A percentile compares a stretch with the other conserved stretches of the same genome.
Evolutionary conservation across 2,797 vertebrate genomes (phyloP).

Genomic region (Enteromius viviparus): DNA sequence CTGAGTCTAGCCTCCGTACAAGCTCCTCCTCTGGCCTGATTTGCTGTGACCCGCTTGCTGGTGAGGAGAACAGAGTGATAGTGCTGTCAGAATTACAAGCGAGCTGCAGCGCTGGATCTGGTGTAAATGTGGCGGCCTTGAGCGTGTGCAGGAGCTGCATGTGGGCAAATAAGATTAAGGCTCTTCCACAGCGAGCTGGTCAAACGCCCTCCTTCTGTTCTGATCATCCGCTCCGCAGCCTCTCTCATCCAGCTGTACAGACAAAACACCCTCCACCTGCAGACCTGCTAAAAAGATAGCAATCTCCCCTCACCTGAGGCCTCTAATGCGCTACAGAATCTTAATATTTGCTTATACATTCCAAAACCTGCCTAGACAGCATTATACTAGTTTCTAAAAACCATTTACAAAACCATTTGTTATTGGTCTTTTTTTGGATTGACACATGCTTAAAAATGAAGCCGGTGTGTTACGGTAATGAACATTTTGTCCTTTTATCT

Average conservation of each 20-base stretch:
- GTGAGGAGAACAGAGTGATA: constrained; percentile 37
- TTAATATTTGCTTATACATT: background rate
- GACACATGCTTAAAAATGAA: background rate
- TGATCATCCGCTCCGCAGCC: constrained; percentile 24
- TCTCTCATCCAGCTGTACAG: constrained; percentile 10
- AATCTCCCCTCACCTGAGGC: background rate
- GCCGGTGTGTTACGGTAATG: background rate
- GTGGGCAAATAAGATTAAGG: constrained; percentile 51
- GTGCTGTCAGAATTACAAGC: constrained; percentile 40
- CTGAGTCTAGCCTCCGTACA: background rate
- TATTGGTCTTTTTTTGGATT: background rate
- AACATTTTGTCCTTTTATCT: background rate
- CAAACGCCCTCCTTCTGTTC: constrained; percentile 41
- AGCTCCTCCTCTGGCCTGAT: constrained; percentile 33
- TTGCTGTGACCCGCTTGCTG: constrained; percentile 20
- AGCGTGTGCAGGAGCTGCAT: constrained; percentile 26
- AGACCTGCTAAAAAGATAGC: constrained; percentile 8
- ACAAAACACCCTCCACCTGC: constrained; percentile 12
- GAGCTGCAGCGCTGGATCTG: constrained; percentile 12
- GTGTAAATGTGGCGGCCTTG: constrained; percentile 15
- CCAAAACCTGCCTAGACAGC: background rate
- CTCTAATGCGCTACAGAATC: background rate
- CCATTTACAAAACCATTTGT: background rate
- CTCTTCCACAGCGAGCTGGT: constrained; percentile 39
- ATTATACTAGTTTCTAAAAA: background rate